These are phyloP conservation scores for Aplochiton taeniatus DNA, from an alignment of 2,797 vertebrate genomes.

Conservation along the genomic window DNA sequence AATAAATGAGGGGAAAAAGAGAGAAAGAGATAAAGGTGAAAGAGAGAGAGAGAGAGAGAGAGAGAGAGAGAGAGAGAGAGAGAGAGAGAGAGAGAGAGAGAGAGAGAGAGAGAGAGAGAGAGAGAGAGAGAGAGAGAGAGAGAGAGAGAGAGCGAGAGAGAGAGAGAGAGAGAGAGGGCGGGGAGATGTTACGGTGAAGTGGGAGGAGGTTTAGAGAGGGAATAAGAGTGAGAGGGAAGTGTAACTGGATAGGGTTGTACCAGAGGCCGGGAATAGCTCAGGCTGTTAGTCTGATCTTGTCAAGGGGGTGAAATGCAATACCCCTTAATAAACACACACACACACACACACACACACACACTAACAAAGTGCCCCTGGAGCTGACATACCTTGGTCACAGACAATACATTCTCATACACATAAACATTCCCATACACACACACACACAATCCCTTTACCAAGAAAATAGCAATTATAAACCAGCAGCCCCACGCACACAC, in stretches of 20 bases:
- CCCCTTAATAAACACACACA: conserved; percentile 11
- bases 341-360: conserved; percentile 26
- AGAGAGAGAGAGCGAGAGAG: neutral
- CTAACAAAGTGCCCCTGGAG: too few relatives aligned
- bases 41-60: neutral
- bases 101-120: neutral
- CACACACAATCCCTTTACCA: too few relatives aligned
- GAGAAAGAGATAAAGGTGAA: too few relatives aligned
- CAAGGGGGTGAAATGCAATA: conserved; percentile 14
- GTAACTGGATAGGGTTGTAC: conserved; percentile 59
- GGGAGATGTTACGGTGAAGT: too few relatives aligned
- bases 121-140: neutral
- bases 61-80: neutral
- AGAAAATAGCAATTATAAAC: too few relatives aligned
- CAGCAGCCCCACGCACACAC: conserved; percentile 21
- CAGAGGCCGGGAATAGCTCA: conserved; percentile 59
- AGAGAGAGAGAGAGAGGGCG: neutral
- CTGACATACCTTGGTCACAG: too few relatives aligned
- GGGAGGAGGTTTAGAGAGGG: too few relatives aligned
- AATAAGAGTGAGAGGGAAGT: neutral
- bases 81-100: neutral
- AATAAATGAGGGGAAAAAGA: too few relatives aligned
- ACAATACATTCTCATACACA: conserved; percentile 21
- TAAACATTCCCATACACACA: conserved; percentile 15
- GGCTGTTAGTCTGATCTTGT: conserved; percentile 24